phyloP scores from a whole-genome alignment of 2,113 vertebrate genomes.

The Typhlomys cinereus region DNA sequence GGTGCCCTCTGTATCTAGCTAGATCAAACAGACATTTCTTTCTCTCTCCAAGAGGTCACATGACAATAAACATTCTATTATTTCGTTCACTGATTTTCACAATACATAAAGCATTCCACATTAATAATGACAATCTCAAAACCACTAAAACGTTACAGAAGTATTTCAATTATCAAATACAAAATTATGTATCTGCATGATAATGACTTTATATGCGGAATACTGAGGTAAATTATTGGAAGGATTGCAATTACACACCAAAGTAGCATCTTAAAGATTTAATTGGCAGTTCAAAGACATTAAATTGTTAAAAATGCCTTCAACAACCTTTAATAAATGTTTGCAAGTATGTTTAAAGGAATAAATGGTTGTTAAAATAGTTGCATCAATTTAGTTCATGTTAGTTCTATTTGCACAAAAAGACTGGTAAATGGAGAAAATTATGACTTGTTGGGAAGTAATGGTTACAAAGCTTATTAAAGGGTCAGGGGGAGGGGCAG shows the following conservation, averaged over 20 bases:
- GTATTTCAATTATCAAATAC: background rate
- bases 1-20: background rate
- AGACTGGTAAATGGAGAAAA: background rate
- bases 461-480: background rate
- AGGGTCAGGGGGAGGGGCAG: background rate
- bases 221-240: slow-evolving; percentile 27
- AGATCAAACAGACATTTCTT: background rate
- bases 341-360: slow-evolving; percentile 8
- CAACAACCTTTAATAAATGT: slow-evolving; percentile 35
- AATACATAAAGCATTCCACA: slow-evolving; percentile 29
- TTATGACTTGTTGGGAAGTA: slow-evolving; percentile 33
- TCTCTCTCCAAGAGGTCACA: background rate
- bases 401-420: slow-evolving; percentile 48
- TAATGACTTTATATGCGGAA: background rate
- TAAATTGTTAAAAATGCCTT: slow-evolving; percentile 57
- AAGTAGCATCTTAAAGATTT: slow-evolving; percentile 26
- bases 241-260: background rate
- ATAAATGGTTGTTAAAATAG: slow-evolving; percentile 37
- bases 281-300: slow-evolving; percentile 11
- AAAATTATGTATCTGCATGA: background rate
- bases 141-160: slow-evolving; percentile 36
- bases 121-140: slow-evolving; percentile 42
- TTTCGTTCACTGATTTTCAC: slow-evolving; percentile 50
- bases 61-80: slow-evolving; percentile 11
- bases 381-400: slow-evolving; percentile 32